Conservation (phyloP, 2,797 vertebrate species). For the Cichlasoma orientale region DNA sequence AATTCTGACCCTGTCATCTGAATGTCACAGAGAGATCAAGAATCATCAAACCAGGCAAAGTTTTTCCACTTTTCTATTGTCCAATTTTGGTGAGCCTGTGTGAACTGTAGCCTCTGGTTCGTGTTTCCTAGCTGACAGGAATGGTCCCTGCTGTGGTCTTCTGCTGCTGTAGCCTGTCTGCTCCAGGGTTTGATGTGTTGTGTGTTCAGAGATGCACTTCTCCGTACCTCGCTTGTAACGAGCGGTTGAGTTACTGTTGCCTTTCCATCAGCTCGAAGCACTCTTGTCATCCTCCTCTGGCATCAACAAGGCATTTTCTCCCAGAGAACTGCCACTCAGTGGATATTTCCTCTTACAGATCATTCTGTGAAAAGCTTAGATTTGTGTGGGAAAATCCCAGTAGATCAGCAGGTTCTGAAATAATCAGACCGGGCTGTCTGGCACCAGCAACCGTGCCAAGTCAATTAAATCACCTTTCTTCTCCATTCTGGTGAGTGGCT, state of each 20-base stretch:
- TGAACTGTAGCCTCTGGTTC: neutral
- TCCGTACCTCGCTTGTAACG: neutral
- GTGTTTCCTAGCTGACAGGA: neutral
- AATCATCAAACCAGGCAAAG: too few relatives aligned
- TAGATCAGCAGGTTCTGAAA: neutral
- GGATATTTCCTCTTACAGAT: neutral
- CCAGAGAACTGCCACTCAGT: neutral
- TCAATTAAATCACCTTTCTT: neutral
- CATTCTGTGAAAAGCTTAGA: neutral
- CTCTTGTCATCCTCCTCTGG: neutral
- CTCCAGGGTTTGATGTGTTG: neutral
- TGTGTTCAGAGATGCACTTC: neutral
- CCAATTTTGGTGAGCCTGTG: neutral
- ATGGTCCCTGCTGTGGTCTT: neutral
- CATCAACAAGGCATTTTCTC: neutral
- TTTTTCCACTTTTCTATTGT: neutral
- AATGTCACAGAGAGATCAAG: neutral
- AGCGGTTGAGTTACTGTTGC: neutral
- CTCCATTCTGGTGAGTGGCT: neutral
- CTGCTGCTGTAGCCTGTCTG: neutral
- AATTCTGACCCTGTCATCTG: fast-evolving
- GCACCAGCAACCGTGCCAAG: neutral
- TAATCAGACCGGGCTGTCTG: neutral
- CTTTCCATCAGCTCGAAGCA: neutral
- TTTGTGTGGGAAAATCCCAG: neutral